Conservation (phyloP, 2,113 vertebrate species). For the Polypterus senegalus region DNA sequence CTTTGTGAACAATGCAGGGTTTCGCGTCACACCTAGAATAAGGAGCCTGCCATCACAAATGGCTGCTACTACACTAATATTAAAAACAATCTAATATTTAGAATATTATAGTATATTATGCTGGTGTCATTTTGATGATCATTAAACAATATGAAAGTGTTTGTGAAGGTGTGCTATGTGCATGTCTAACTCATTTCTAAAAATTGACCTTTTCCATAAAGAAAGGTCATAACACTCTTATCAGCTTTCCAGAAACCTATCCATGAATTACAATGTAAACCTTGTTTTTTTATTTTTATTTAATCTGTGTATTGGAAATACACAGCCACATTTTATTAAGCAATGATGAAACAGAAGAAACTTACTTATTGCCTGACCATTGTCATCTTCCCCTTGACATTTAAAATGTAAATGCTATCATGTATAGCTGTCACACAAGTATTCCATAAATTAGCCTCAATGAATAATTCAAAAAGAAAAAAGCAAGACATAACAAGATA, state of each 20-base stretch:
- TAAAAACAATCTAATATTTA: no score
- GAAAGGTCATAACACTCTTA: not conserved
- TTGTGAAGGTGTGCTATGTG: not conserved
- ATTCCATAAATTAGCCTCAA: no score
- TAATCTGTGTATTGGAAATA: constrained; percentile 1
- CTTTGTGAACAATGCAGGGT: no score
- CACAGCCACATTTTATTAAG: constrained; percentile 37
- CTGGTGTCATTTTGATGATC: no score
- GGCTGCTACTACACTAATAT: no score
- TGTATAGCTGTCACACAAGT: no score
- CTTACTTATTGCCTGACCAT: constrained; percentile 54
- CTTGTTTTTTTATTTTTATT: not conserved
- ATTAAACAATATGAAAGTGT: no score
- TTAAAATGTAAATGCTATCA: constrained; percentile 42
- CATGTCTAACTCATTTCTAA: not conserved
- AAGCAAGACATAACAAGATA: no score
- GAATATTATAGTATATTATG: no score
- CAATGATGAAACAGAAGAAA: constrained; percentile 38
- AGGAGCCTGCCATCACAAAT: no score
- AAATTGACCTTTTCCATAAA: not conserved
- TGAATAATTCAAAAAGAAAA: no score
- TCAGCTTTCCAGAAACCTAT: not conserved
- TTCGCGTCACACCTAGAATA: no score
- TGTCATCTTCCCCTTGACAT: constrained; percentile 54
- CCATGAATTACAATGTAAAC: not conserved